Conservation (phyloP, 1,140 invertebrate species). For the Ylistrum balloti region DNA sequence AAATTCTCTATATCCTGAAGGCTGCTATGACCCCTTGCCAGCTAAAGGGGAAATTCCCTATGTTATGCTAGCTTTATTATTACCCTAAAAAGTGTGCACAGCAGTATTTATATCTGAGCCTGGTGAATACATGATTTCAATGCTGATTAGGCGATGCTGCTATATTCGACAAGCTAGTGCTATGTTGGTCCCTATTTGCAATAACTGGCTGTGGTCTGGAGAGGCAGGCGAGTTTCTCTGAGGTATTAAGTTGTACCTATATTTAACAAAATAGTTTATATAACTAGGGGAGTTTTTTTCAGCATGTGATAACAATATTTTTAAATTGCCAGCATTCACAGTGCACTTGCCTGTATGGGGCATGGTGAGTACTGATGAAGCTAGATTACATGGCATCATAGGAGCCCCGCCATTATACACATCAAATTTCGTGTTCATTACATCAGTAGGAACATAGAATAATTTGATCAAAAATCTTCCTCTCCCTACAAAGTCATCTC, state of each 20-base stretch:
- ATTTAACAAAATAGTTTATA: slow-evolving; percentile 3
- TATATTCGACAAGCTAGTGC: not conserved
- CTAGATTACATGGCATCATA: not conserved
- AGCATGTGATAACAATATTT: not conserved
- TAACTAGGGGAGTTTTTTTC: slow-evolving; percentile 16
- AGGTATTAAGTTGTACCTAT: slow-evolving; percentile 35
- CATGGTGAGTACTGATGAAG: not conserved
- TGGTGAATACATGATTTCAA: not conserved
- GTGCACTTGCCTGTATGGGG: not conserved
- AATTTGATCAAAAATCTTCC: slow-evolving; percentile 16
- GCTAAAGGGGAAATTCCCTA: too few species aligned
- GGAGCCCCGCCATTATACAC: not conserved
- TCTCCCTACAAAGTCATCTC: slow-evolving; percentile 16
- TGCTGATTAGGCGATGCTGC: not conserved
- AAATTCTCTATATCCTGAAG: too few species aligned
- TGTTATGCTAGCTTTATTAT: too few species aligned
- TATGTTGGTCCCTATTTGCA: not conserved
- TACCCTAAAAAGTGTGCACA: not conserved
- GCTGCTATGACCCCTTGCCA: too few species aligned
- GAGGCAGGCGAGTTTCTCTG: not conserved
- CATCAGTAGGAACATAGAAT: not conserved
- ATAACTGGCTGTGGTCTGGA: not conserved
- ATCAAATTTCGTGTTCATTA: not conserved
- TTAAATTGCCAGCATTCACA: not conserved
- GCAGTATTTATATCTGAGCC: not conserved